Conservation (phyloP, 1,140 invertebrate genomes). For the Nylanderia fulva region DNA sequence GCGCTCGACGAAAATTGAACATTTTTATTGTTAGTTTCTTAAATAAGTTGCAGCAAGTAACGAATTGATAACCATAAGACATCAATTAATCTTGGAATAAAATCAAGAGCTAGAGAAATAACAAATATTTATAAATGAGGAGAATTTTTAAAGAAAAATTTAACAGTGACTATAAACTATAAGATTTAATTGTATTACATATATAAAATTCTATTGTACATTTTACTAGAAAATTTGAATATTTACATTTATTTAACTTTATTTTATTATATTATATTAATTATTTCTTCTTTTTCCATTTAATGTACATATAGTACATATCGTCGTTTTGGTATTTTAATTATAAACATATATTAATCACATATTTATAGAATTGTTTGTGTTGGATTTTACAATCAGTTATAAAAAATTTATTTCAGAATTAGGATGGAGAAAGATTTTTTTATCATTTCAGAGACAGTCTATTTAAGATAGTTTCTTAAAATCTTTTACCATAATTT, state of each 20-base stretch:
- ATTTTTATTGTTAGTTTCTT: neutral
- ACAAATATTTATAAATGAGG: neutral
- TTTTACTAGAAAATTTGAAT: neutral
- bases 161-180: neutral
- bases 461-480: neutral
- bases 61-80: neutral
- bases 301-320: neutral
- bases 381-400: neutral
- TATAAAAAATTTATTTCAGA: neutral
- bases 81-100: neutral
- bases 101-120: neutral
- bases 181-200: too few species aligned
- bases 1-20: neutral
- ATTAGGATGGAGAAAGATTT: neutral
- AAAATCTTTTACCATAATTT: neutral
- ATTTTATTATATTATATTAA: neutral
- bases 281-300: neutral
- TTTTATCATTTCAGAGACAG: neutral
- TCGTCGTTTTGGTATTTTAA: neutral
- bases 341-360: constrained; percentile 4
- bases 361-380: neutral
- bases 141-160: neutral
- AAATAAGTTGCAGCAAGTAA: neutral
- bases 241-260: neutral
- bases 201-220: too few species aligned